Conservation (phyloP, 2,888 invertebrate species). For the Cordilura impudica region DNA sequence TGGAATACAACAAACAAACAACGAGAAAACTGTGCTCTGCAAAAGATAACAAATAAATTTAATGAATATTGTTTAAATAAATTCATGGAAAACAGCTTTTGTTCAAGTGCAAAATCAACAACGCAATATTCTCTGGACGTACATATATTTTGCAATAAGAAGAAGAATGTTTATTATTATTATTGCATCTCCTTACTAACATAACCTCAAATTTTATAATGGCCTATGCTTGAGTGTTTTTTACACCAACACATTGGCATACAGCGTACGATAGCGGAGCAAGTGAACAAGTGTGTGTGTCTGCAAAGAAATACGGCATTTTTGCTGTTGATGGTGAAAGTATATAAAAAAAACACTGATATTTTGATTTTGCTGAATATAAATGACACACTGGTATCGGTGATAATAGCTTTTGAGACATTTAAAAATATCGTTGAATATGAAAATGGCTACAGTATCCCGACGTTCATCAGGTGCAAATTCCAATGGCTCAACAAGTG, state of each 20-base stretch:
- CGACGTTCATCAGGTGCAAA: slow-evolving; percentile 48
- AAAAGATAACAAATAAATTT: neutral
- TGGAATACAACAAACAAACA: neutral
- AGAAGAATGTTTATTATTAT: neutral
- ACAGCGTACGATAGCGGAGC: neutral
- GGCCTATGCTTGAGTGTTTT: neutral
- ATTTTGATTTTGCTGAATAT: neutral
- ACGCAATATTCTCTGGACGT: neutral
- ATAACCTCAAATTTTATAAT: slow-evolving; percentile 37
- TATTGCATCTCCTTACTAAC: slow-evolving; percentile 24
- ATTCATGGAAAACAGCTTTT: neutral
- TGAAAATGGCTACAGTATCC: slow-evolving; percentile 42
- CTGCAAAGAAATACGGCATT: neutral
- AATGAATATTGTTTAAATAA: neutral
- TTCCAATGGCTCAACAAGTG: slow-evolving; percentile 34
- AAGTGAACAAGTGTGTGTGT: neutral
- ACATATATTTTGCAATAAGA: neutral
- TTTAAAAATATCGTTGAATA: no score
- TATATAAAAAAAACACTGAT: neutral
- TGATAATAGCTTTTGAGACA: no score
- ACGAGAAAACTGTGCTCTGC: neutral
- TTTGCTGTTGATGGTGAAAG: neutral
- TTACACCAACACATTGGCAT: neutral
- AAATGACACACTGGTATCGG: neutral
- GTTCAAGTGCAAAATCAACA: neutral